A percentile compares a stretch with the other conserved stretches of the same genome.
Evolutionary conservation across 2,113 vertebrate species (phyloP).

Genomic region (Cacatua alba): DNA sequence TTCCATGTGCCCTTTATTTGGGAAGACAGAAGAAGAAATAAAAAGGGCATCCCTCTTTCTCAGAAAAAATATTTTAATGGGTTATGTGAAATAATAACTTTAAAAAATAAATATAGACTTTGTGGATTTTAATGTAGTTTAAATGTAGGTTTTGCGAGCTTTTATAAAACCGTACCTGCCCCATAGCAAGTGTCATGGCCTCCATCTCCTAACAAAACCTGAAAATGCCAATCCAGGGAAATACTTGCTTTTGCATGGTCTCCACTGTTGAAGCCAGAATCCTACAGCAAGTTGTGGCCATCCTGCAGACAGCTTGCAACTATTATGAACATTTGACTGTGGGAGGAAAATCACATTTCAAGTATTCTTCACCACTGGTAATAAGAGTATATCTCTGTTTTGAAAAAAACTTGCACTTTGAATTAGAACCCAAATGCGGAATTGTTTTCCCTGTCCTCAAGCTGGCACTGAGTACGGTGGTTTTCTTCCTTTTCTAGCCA

Average conservation of each 20-base stretch:
- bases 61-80: not conserved
- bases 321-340: not conserved
- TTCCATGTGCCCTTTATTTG: not conserved
- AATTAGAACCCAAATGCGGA: not conserved
- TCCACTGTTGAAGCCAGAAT: not conserved
- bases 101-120: not conserved
- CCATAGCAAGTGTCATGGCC: not conserved
- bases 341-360: not conserved
- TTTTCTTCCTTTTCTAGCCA: not conserved
- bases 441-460: not conserved
- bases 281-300: not conserved
- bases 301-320: not conserved
- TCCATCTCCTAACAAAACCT: not conserved
- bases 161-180: not conserved
- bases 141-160: not conserved
- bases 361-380: not conserved
- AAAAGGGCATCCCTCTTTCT: not conserved
- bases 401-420: not conserved
- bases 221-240: not conserved
- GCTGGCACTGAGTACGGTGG: not conserved
- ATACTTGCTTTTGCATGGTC: not conserved
- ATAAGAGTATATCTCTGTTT: not conserved
- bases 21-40: not conserved
- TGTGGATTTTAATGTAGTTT: not conserved
- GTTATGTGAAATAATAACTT: not conserved